Percentiles rank a stretch among this genome's conserved stretches.
Conservation (phyloP, 1,140 invertebrate species). For the Drosophila repletoides region DNA sequence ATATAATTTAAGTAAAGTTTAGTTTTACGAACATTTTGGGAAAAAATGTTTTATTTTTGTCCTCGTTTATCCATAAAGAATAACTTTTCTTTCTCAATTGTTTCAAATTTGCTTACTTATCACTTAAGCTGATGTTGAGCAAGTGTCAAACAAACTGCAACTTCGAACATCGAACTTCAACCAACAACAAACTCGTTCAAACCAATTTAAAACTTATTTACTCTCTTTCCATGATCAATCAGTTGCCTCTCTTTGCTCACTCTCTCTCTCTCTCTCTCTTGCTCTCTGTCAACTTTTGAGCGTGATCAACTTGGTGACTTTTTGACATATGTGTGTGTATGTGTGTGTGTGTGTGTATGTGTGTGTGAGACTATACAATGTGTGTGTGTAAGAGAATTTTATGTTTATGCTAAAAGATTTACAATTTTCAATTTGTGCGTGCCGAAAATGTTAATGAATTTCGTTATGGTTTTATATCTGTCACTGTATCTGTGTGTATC, state of each 20-base stretch:
- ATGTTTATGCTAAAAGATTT: conserved; percentile 78
- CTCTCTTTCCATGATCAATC: conserved; percentile 10
- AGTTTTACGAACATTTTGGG: no score
- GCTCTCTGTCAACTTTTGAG: not conserved
- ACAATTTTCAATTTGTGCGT: conserved; percentile 78
- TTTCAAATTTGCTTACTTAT: no score
- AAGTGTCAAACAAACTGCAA: no score
- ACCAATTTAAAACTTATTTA: no score
- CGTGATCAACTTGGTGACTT: conserved; percentile 27
- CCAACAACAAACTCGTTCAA: no score
- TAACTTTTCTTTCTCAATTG: no score
- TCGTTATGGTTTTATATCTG: conserved; percentile 54
- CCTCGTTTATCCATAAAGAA: no score
- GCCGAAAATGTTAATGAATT: conserved; percentile 80
- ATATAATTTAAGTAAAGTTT: no score
- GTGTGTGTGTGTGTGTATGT: conserved; percentile 4
- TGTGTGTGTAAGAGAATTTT: conserved; percentile 42
- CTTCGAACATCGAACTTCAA: conserved; percentile 7
- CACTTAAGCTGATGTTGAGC: no score
- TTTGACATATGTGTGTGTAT: conserved; percentile 5
- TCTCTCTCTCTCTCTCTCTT: not conserved
- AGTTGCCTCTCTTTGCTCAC: not conserved
- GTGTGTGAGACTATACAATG: not conserved
- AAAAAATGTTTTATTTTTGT: no score
- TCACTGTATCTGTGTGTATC: not conserved